Evolutionary conservation across 2,113 vertebrate genomes (phyloP).

Genomic region (Cacatua alba): DNA sequence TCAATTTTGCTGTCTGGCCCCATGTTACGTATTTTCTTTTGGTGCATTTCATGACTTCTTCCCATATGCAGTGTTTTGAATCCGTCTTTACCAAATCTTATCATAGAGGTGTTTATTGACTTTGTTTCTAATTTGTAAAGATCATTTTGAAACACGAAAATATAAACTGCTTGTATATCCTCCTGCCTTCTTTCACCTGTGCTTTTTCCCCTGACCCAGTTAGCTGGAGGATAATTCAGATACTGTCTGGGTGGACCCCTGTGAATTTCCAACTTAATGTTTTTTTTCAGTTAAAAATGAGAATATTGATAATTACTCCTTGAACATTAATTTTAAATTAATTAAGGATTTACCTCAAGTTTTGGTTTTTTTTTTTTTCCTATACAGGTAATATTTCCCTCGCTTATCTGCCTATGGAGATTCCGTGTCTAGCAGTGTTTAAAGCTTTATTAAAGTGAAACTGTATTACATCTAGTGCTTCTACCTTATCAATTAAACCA

Average conservation of each 20-base stretch:
- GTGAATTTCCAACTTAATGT: not conserved
- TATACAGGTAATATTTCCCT: not conserved
- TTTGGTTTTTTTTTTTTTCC: not conserved
- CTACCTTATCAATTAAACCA: not conserved
- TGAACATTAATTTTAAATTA: not conserved
- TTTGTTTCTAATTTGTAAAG: not conserved
- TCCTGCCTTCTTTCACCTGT: not conserved
- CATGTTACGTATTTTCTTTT: not conserved
- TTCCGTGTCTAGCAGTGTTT: not conserved
- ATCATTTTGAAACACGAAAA: not conserved
- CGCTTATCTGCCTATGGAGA: not conserved
- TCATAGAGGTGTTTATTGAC: not conserved
- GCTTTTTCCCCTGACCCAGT: not conserved
- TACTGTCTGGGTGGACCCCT: not conserved
- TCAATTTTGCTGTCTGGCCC: not conserved
- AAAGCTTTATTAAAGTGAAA: not conserved
- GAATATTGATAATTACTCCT: not conserved
- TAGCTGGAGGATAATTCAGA: not conserved
- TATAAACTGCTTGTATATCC: not conserved
- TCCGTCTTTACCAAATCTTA: not conserved
- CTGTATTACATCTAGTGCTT: not conserved
- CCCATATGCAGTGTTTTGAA: not conserved
- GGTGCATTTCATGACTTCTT: not conserved
- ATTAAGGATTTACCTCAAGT: conserved; percentile 10
- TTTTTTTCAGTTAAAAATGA: not conserved